Evolutionary conservation across 1,140 invertebrate genomes (phyloP).

Genomic region (Apis dorsata): DNA sequence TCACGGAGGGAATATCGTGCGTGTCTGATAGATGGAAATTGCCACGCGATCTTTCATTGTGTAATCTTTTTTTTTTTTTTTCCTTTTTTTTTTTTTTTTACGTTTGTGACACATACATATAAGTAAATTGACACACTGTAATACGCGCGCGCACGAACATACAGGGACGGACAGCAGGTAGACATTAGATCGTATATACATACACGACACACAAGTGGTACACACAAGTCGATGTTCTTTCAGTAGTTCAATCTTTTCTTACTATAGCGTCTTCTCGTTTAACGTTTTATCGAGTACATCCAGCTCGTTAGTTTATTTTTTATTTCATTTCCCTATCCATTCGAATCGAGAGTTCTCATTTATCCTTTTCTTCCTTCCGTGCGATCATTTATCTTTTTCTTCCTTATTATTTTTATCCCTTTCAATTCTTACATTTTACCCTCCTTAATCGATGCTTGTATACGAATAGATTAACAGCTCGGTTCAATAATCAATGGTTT

Average conservation of each 20-base stretch:
- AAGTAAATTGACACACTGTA: not conserved
- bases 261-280: constrained; percentile 14
- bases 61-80: not conserved
- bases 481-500: not conserved
- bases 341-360: not conserved
- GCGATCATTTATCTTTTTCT: not conserved
- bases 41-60: constrained; percentile 22
- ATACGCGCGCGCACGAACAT: not conserved
- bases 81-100: not conserved
- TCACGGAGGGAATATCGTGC: constrained; percentile 6
- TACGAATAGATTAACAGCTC: too few species aligned
- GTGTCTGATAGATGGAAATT: constrained; percentile 6
- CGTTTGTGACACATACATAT: constrained; percentile 6
- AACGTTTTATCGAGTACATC: constrained; percentile 32
- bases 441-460: too few species aligned
- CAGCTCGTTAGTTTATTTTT: constrained; percentile 25
- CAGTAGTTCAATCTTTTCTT: constrained; percentile 42
- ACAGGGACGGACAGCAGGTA: not conserved
- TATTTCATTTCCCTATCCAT: constrained; percentile 21
- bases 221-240: constrained; percentile 45
- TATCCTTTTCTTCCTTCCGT: not conserved
- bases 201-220: not conserved
- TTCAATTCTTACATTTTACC: not conserved
- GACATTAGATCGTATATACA: not conserved
- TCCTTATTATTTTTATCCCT: not conserved